Conservation (phyloP, 2,113 vertebrate genomes). For the Misgurnus mizolepis region DNA sequence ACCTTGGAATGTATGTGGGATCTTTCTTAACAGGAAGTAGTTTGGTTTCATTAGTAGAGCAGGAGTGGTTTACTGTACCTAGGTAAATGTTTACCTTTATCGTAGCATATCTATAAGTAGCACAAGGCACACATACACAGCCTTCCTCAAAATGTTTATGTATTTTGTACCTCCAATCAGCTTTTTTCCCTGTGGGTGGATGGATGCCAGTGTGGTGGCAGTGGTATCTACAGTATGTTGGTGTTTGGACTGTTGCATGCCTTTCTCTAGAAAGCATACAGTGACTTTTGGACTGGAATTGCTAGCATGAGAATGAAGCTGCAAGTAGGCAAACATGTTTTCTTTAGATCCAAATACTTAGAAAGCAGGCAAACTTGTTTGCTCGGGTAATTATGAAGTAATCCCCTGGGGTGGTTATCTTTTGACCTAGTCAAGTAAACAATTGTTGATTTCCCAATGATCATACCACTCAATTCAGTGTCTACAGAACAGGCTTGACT, state of each 20-base stretch:
- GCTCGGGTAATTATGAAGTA: not conserved
- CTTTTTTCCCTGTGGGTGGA: not conserved
- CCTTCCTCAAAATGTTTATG: slow-evolving; percentile 3
- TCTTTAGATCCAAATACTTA: not conserved
- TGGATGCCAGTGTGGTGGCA: not conserved
- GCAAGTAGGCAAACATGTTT: not conserved
- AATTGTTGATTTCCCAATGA: not conserved
- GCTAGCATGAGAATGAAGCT: slow-evolving; percentile 3
- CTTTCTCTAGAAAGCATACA: not conserved
- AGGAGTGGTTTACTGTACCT: not conserved
- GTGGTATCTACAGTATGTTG: not conserved
- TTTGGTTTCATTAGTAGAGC: not conserved
- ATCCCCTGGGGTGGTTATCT: not conserved
- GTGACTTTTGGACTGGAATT: slow-evolving; percentile 4
- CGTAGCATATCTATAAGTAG: not conserved
- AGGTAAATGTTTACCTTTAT: slow-evolving; percentile 34
- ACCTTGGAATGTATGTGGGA: not conserved
- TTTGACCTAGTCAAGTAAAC: slow-evolving; percentile 22
- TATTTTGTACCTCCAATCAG: not conserved
- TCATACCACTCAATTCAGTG: not conserved
- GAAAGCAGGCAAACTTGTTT: not conserved
- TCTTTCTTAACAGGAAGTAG: not conserved
- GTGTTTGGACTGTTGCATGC: not conserved
- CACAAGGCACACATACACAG: slow-evolving; percentile 8
- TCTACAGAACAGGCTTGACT: not conserved